Base-by-base conservation (phyloP, 2,113 vertebrate species). In the Egretta garzetta region DNA sequence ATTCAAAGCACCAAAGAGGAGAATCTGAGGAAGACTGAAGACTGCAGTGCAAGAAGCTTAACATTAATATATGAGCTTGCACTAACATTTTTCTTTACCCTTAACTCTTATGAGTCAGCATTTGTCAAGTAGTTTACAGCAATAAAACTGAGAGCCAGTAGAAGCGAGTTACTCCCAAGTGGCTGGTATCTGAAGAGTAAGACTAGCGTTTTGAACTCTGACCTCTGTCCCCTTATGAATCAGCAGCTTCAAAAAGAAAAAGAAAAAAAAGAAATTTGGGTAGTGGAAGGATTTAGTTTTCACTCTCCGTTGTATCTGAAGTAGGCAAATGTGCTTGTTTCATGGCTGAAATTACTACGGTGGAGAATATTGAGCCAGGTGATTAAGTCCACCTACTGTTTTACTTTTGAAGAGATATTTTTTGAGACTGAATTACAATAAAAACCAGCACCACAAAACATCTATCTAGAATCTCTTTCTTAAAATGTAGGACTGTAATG, bases 191-290 rank as follows among this genome's bases (percentile, higher is more conserved):
- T 87, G 87, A 89, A 89, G 39, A 47, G 76, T 91, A 80, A 96
- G 76, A 92, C 88, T 85, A 93, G 86, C 37, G 33, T 89, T 96
- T 87, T 41, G 93, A 96, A 92, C 95, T 94, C 41, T 93, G 97
- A 91, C 94, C 95, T 86, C 74, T 71, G 35, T 89, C 33, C 80
- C 27, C 30, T 70, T 94, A 89, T 76, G 93, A 96, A 92, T 90
- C 18, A 49, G 64, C 80, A 91, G 45, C 90, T 95, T 95, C 73
- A 86, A 94, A 80, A 93, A 90, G 67, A 64, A 52, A 75, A 81
- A 68, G 43, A 19, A 45, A 43, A 18, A 53, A 67, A 55, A 91
- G 15, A 72, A 73, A 56, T 59, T 47, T 70, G 24, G 45, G 8
- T 66, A 49, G 52, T 75, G 68, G 50, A 66, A 80, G 91, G 62